A percentile compares a stretch with the other conserved stretches of the same genome.
Evolutionary conservation across 2,113 vertebrate genomes (phyloP).

Genomic region (Tragelaphus buxtoni): DNA sequence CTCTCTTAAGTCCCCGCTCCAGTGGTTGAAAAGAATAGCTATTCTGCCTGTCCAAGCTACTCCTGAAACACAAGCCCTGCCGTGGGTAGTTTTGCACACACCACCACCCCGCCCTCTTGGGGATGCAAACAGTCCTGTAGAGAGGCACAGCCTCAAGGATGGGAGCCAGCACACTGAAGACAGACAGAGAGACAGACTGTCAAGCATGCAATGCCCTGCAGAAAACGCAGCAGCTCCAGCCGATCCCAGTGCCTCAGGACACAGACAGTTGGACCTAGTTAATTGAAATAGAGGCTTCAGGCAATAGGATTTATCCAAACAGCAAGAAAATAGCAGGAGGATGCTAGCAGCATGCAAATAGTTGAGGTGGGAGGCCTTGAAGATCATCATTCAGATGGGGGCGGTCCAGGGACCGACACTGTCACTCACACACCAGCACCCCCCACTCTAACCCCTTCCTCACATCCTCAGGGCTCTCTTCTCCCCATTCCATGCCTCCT

Average conservation of each 20-base stretch:
- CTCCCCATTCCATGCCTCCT: background rate
- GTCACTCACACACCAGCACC: background rate
- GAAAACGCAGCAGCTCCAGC: background rate
- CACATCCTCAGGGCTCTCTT: background rate
- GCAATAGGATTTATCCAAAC: constrained; percentile 51
- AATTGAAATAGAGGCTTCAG: constrained; percentile 70
- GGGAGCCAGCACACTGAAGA: background rate
- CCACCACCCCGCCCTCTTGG: background rate
- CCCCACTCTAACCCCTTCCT: background rate
- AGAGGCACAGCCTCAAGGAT: background rate
- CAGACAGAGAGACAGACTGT: background rate
- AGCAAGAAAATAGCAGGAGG: constrained; percentile 34
- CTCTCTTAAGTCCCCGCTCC: background rate
- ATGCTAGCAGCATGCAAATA: constrained; percentile 25
- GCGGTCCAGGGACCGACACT: background rate
- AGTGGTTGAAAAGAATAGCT: background rate
- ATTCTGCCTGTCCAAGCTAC: background rate
- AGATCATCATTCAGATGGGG: background rate
- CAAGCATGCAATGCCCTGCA: background rate
- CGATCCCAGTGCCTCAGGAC: background rate
- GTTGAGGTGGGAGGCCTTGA: background rate
- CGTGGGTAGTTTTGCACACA: background rate
- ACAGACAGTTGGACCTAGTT: constrained; percentile 56
- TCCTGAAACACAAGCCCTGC: background rate
- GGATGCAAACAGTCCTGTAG: background rate